Evolutionary conservation across 2,888 invertebrate species (phyloP), one percentile per base, ranked within the genome.

Genomic region (Pimpla rufipes): DNA sequence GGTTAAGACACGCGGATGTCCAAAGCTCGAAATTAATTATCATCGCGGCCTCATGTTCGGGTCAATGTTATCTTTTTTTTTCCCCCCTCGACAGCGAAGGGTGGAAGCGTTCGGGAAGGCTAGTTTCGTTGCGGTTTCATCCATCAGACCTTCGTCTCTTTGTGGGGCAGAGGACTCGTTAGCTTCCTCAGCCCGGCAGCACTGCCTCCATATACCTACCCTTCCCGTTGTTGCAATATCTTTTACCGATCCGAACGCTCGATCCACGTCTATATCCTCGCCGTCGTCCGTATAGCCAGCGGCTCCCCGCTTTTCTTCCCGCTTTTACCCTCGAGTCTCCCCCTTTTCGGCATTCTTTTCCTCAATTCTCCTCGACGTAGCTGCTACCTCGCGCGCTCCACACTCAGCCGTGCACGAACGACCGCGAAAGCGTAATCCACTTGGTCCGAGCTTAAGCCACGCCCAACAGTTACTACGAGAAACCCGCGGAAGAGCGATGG

Each of bases 371-470:
- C 37, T 13, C 4, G 10, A 37, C 37, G 10, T 18, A 13, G 3
- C 18, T 10, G 35, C 1, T 18, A 47, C 23, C n/a, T 6, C n/a
- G 40, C 47, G 52, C 68, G 29, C 52, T 13, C 23, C 21, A 45
- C 29, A 45, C n/a, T 45, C 45, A 29, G 23, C 59, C 68, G 52
- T 18, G 68, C 47, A 68, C 50, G 70, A 23, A 5, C 21, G 55
- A 70, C 70, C 70, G 35, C 70, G 55, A 70, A 55, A 70, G 52
- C 55, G 70, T 70, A 70, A 55, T 70, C 70, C 70, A 55, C 70
- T 70, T 55, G 40, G 42, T 55, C 55, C 40, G 70, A 52, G 52
- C 40, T 40, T 40, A 70, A 55, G 55, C 70, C 70, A 70, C 70
- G 70, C 70, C 70, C 70, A 70, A 55, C 70, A n/a, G 37, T 70